phyloP scores from a whole-genome alignment of 2,888 invertebrate species.

The Agonum fuliginosum region DNA sequence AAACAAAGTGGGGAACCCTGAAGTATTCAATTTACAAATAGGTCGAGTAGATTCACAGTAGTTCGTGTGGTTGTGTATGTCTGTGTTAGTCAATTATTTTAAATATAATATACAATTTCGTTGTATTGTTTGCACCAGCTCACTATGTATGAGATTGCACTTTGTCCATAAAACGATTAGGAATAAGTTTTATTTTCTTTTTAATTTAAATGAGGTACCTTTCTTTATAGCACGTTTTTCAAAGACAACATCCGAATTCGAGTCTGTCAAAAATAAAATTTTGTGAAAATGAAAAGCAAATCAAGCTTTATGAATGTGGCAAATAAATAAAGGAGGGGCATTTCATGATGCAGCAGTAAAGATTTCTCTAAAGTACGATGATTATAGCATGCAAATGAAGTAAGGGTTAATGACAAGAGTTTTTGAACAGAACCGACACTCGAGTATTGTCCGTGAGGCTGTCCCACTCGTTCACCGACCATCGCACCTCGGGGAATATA shows the following conservation, averaged over 20 bases:
- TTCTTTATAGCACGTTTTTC: slow-evolving; percentile 71
- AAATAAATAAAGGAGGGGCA: slow-evolving; percentile 20
- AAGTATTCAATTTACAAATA: slow-evolving; percentile 40
- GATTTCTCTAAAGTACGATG: not conserved
- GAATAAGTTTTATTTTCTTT: slow-evolving; percentile 65
- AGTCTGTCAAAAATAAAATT: slow-evolving; percentile 24
- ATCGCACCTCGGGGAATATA: slow-evolving; percentile 29
- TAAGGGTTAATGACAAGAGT: slow-evolving; percentile 16
- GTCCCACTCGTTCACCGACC: slow-evolving; percentile 49
- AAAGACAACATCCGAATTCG: slow-evolving; percentile 31
- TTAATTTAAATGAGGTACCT: slow-evolving; percentile 71
- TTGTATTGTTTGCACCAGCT: slow-evolving; percentile 67
- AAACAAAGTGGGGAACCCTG: slow-evolving; percentile 32
- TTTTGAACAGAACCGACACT: slow-evolving; percentile 22
- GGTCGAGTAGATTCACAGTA: slow-evolving; percentile 37
- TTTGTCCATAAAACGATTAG: slow-evolving; percentile 68
- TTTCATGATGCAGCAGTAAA: slow-evolving; percentile 14
- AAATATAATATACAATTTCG: slow-evolving; percentile 61
- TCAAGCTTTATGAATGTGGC: not conserved
- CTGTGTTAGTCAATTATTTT: slow-evolving; percentile 37
- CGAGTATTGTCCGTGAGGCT: slow-evolving; percentile 44
- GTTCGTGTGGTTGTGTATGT: slow-evolving; percentile 20
- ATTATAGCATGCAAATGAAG: slow-evolving; percentile 16
- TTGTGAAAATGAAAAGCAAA: not conserved
- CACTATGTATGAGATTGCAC: slow-evolving; percentile 70